Evolutionary conservation across 2,797 vertebrate species (phyloP), one percentile per base, ranked within the genome.

Genomic region (Jordanella pulchra): DNA sequence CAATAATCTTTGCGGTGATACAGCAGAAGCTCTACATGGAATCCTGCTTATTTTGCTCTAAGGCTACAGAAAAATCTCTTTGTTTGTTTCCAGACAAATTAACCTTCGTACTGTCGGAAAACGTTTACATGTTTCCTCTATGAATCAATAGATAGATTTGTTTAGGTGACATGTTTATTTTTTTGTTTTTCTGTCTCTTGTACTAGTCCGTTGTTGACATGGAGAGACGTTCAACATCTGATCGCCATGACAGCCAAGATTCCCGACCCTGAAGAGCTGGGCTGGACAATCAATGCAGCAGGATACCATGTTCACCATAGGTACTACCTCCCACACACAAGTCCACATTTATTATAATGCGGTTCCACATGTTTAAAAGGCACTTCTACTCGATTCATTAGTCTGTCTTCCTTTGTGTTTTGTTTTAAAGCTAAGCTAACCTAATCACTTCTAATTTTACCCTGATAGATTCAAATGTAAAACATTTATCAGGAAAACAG

Each of bases 301-400:
- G 92, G 92, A 89, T 93, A 92, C 86, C 93, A 93, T 86, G 89
- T 95, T 84, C 91, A 94, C 92, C 93, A 95, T 83, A 95, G 95
- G 95, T 96, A 88, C 1, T 50, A 47, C 39, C 32, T 27, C 56
- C 25, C 10, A 21, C 14, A 68, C 23, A 65, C 65, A 63, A 55
- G 53, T 32, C 18, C 28, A 30, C 15, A 27, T 64, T 39, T 39
- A 39, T 39, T 39, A 39, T 39, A 39, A 7, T 39, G 35, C 2
- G 15, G 47, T 48, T 4, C 47, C 15, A 48, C 18, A 48, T 48
- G 47, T 48, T 48, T 4, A 48, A 39, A 48, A 18, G 15, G 15
- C 5, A 48, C 47, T 48, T 48, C 17, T 18, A 3, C 44, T 45
- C 3, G 12, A 44, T 44, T 44, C 12, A 3, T 45, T 45, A 13